Percentiles rank a stretch among this genome's conserved stretches.
These are phyloP conservation scores for Spicauda simplicius DNA, from an alignment of 2,888 invertebrate species.

Conservation along the genomic window DNA sequence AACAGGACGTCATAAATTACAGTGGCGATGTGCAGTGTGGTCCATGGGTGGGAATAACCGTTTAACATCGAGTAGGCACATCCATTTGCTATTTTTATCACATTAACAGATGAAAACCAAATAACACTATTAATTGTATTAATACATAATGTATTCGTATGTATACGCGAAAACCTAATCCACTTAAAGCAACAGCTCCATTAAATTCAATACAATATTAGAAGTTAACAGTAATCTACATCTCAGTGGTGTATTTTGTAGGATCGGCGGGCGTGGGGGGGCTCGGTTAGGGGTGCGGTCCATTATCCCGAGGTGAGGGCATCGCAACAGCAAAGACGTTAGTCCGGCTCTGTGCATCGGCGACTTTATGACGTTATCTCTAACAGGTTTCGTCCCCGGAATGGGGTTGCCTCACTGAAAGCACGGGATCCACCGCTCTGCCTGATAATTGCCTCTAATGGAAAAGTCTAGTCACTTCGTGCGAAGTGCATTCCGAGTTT, in stretches of 20 bases:
- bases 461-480: conserved; percentile 82
- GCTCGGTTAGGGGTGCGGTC: conserved; percentile 57
- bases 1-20: too few species aligned
- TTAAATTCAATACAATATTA: conserved; percentile 20
- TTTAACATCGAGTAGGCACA: too few species aligned
- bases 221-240: conserved; percentile 8
- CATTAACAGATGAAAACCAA: too few species aligned
- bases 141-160: too few species aligned
- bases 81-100: too few species aligned
- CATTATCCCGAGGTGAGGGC: conserved; percentile 78
- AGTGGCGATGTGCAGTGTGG: too few species aligned
- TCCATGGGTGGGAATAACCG: too few species aligned
- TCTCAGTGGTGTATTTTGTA: conserved; percentile 18
- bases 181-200: neutral
- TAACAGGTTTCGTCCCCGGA: conserved; percentile 77
- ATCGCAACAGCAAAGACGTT: conserved; percentile 78
- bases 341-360: conserved; percentile 79
- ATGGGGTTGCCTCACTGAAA: conserved; percentile 62
- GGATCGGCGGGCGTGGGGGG: conserved; percentile 42
- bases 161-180: too few species aligned
- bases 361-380: conserved; percentile 84
- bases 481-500: conserved; percentile 82
- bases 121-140: too few species aligned
- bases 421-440: conserved; percentile 77
- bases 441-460: conserved; percentile 83